phyloP scores from a whole-genome alignment of 92 coral and sea anemone species.

The Ricordea florida region DNA sequence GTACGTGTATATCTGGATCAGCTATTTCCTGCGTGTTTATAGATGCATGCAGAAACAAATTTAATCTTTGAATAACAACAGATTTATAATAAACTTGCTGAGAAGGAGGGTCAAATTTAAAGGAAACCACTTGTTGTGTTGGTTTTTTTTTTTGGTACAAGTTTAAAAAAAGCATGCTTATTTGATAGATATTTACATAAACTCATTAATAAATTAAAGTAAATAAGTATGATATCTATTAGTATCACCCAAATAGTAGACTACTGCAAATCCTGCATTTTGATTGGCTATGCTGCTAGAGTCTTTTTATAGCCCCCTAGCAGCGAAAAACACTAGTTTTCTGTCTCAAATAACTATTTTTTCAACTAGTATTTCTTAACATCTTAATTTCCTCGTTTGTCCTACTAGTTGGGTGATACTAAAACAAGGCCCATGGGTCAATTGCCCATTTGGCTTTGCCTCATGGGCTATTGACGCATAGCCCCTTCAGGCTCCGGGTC shows the following conservation, averaged over 20 bases:
- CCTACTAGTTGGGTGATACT: conserved; percentile 20
- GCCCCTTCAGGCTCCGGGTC: no score
- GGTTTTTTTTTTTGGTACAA: conserved; percentile 6
- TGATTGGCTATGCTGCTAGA: neutral
- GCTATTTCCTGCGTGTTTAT: conserved; percentile 19
- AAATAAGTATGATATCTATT: neutral
- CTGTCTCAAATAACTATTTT: conserved; percentile 1
- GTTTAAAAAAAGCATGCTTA: conserved; percentile 9
- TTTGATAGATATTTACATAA: conserved; percentile 3
- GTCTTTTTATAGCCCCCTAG: conserved; percentile 17
- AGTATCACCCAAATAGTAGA: neutral
- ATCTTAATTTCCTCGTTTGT: conserved; percentile 5
- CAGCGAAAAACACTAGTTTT: conserved; percentile 3
- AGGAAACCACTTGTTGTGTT: conserved; percentile 19
- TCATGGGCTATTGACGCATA: neutral
- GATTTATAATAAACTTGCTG: conserved; percentile 10
- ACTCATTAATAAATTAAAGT: conserved; percentile 1
- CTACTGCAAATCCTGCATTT: no score
- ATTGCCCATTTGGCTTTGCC: neutral
- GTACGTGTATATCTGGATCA: conserved; percentile 27
- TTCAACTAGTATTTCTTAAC: conserved; percentile 9
- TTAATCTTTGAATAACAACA: conserved; percentile 9
- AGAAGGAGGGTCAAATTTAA: conserved; percentile 14
- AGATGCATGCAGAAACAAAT: conserved; percentile 27
- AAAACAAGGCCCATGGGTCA: neutral